Conservation (phyloP, 2,113 vertebrate genomes). For the Vidua chalybeata region DNA sequence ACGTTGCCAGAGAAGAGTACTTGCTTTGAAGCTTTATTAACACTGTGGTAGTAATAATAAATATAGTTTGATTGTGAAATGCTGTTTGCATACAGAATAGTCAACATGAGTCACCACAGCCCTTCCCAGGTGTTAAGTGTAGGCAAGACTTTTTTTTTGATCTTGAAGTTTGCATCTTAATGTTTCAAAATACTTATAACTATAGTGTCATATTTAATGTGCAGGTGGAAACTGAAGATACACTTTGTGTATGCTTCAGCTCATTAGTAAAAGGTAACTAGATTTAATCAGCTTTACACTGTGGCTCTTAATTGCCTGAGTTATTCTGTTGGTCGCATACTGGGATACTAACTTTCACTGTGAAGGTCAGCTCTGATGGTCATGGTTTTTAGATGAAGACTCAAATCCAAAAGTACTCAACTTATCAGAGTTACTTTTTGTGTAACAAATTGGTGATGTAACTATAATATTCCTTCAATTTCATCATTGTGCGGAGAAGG, state of each 20-base stretch:
- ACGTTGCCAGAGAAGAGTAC: not conserved
- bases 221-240: not conserved
- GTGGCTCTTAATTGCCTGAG: not conserved
- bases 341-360: not conserved
- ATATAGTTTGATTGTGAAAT: not conserved
- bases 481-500: not conserved
- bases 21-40: not conserved
- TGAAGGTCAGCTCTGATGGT: not conserved
- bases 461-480: not conserved
- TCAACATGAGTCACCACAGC: not conserved
- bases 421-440: not conserved
- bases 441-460: not conserved
- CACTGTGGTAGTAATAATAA: not conserved
- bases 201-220: not conserved
- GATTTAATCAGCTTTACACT: not conserved
- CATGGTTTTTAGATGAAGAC: accelerated
- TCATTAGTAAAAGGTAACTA: not conserved
- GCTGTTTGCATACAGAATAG: not conserved
- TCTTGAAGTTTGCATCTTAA: not conserved
- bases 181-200: not conserved
- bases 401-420: not conserved
- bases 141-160: not conserved
- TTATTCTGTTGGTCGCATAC: not conserved
- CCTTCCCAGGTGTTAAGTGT: not conserved
- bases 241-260: not conserved